A percentile compares a stretch with the other conserved stretches of the same genome.
phyloP scores from a whole-genome alignment of 2,888 invertebrate genomes.

The Thecocarcelia acutangulata region DNA sequence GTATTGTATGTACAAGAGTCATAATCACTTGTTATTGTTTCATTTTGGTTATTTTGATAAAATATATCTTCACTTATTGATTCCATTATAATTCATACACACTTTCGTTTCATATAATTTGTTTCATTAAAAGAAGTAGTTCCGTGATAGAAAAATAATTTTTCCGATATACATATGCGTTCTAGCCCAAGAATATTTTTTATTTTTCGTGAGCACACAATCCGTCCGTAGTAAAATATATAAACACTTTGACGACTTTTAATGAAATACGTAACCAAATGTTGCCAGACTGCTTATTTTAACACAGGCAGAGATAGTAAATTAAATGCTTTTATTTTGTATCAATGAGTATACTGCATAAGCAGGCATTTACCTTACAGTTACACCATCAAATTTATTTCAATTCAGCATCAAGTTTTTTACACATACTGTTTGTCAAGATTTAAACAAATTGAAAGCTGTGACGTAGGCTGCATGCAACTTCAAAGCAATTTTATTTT shows the following conservation, averaged over 20 bases:
- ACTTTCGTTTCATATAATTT: constrained; percentile 14
- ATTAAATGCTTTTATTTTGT: background rate
- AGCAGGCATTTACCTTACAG: too few species aligned
- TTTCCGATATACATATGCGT: background rate
- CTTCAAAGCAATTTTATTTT: too few species aligned
- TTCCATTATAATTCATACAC: constrained; percentile 54
- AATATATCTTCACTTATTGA: constrained; percentile 57
- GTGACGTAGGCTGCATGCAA: too few species aligned
- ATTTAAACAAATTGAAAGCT: too few species aligned
- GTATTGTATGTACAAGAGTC: constrained; percentile 57
- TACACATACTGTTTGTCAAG: too few species aligned
- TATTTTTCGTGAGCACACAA: constrained; percentile 26
- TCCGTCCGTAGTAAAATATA: constrained; percentile 29
- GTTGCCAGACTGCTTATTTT: constrained; percentile 3
- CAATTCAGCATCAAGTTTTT: too few species aligned
- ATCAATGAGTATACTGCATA: too few species aligned
- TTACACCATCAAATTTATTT: too few species aligned
- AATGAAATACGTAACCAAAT: constrained; percentile 2
- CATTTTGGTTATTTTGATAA: constrained; percentile 49
- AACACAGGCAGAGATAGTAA: background rate
- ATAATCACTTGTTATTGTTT: constrained; percentile 57
- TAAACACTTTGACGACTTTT: constrained; percentile 56
- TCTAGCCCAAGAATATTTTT: constrained; percentile 28
- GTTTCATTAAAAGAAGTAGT: background rate
- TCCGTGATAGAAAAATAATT: constrained; percentile 3